A percentile compares a stretch with the other conserved stretches of the same genome.
Conservation (phyloP, 2,113 vertebrate genomes). For the Orthonyx spaldingii region DNA sequence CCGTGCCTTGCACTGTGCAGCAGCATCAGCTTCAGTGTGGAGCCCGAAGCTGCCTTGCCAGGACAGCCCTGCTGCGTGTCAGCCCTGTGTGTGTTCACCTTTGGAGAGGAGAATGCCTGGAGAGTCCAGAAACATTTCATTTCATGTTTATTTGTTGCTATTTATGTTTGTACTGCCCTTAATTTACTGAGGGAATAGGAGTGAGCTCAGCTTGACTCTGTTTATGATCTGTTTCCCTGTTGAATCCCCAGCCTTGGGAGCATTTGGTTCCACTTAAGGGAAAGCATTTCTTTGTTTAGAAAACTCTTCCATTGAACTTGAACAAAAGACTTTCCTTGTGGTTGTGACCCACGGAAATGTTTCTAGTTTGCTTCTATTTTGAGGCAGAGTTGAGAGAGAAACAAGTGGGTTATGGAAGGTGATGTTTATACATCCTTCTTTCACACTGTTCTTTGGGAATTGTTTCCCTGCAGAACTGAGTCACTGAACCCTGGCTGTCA, state of each 20-base stretch:
- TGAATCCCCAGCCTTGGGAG: not conserved
- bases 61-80: not conserved
- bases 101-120: not conserved
- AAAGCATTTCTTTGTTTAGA: slow-evolving; percentile 45
- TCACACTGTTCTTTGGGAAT: not conserved
- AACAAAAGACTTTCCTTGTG: slow-evolving; percentile 52
- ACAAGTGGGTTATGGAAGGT: not conserved
- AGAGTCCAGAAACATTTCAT: not conserved
- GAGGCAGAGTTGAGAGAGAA: not conserved
- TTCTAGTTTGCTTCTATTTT: slow-evolving; percentile 47
- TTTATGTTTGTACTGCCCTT: not conserved
- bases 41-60: not conserved
- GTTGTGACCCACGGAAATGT: slow-evolving; percentile 14
- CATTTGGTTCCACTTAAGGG: slow-evolving; percentile 58
- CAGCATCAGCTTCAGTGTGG: accelerated
- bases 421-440: not conserved
- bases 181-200: not conserved
- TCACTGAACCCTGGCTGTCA: not conserved
- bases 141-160: slow-evolving; percentile 4
- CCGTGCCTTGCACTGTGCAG: not conserved
- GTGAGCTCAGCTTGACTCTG: not conserved
- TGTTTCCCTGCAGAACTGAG: not conserved
- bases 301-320: slow-evolving; percentile 44
- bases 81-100: not conserved
- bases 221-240: not conserved